Base-by-base conservation (phyloP, 2,113 vertebrate species). In the Tauraco erythrolophus region DNA sequence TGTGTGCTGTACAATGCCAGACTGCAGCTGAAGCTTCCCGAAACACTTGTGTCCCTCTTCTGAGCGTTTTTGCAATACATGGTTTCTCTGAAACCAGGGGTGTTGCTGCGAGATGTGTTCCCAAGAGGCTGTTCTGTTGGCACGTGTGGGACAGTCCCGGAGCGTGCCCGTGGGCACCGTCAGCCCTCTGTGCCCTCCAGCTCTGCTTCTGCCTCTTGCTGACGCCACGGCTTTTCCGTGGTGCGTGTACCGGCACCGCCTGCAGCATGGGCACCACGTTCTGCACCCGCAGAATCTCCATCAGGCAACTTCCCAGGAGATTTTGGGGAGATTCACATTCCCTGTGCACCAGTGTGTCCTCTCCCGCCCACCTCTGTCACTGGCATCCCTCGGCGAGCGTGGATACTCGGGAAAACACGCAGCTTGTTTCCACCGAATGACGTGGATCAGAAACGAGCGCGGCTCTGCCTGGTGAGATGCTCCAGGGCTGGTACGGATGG, bases 41-140 rank as follows among this genome's bases (percentile, higher is more conserved):
- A 79, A 92, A 91, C 95, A 83, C 95, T 95, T 91, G 84, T 95
- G 94, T 79, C 93, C 81, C 91, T 79, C 97, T 96, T 91, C 80
- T 89, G 69, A 89, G 87, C 1, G 7, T 58, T 94, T 95, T 74
- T 88, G 84, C 84, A 88, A 57, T n/a, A 12, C 28, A 43, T 9
- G 19, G 41, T 64, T 89, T 60, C 95, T 95, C 92, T 91, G 91
- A 80, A 91, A 33, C 56, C 0, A 0, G 77, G 53, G 68, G 5
- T 68, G 2, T 57, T 75, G 89, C 87, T 51, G 78, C 30, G 70
- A 76, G 81, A 70, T 68, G 66, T n/a, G 37, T 82, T 89, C 72
- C 76, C 17, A 22, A 78, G 91, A 71, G 80, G 80, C 70, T 1
- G 2, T 35, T 70, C 78, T 78, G 14, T 22, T 35, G 88, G 56